Base-by-base conservation (phyloP, 1,140 invertebrate genomes). In the Hycleus phaleratus region DNA sequence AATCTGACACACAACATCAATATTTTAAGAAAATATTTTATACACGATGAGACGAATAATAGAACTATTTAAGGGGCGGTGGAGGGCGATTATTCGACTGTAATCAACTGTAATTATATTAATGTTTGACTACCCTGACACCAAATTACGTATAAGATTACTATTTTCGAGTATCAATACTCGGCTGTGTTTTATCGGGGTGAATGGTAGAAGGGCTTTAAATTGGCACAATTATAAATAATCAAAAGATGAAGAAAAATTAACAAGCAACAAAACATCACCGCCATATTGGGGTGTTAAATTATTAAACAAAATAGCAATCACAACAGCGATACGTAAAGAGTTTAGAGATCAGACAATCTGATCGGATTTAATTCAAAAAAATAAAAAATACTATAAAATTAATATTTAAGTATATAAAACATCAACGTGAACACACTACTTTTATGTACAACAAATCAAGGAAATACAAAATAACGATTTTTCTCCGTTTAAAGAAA, bases 111-210 rank as follows among this genome's bases (percentile, higher is more conserved):
- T 18, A 18, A 18, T 18, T 18, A 18, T 66, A 64, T 54, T 65
- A 55, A 26, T 47, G 39, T 56, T 56, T 46, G 8, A 66, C 72
- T 74, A 74, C 72, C 72, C 72, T 74, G 72, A 74, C 72, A 74
- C 70, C 70, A 74, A 73, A 72, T 74, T 74, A 74, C 72, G 72
- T 74, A 74, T 74, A 73, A 68, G 65, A 66, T 68, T 73, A 72
- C 69, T 72, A 10, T 42, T 32, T 42, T 68, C 67, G 69, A 71
- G 66, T 68, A 62, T 18, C 62, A 61, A 65, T 68, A 71, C 69
- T 71, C 69, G 69, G 69, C 68, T 66, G 59, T 32, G 32, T 32
- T 32, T 32, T 32, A 32, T 32, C 32, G 32, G 32, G 32, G 32
- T 32, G 32, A 32, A 32, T 32, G 4, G 7, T 32, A 32, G 7